These are phyloP conservation scores for Pseudopleuronectes americanus DNA, from an alignment of 2,797 vertebrate species.

Conservation along the genomic window DNA sequence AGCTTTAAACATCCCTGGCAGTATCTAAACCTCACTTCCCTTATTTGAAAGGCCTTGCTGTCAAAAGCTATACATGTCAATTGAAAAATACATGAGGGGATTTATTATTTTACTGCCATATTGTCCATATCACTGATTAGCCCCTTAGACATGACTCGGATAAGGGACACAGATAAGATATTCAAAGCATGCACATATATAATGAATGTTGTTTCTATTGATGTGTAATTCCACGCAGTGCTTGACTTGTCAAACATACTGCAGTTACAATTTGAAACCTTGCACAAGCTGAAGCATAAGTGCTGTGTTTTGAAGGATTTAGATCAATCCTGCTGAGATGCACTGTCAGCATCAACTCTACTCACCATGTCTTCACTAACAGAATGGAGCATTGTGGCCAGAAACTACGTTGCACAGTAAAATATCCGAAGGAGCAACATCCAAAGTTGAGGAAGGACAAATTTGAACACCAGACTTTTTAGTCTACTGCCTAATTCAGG, in stretches of 20 bases:
- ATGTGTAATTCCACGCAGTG: too few species aligned
- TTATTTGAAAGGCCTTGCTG: background rate
- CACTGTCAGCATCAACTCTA: background rate
- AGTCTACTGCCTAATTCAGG: background rate
- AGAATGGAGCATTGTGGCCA: background rate
- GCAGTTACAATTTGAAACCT: conserved; percentile 10
- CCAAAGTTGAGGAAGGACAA: too few species aligned
- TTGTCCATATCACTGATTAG: too few species aligned
- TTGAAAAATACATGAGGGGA: too few species aligned
- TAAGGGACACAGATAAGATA: background rate
- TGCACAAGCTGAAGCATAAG: background rate
- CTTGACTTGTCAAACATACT: conserved; percentile 10
- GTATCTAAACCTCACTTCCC: too few species aligned
- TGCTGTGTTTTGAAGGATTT: background rate
- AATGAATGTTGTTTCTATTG: too few species aligned
- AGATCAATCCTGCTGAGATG: background rate
- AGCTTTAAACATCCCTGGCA: too few species aligned
- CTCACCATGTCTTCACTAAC: background rate
- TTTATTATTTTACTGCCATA: too few species aligned
- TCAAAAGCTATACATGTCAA: too few species aligned
- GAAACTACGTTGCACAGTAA: background rate
- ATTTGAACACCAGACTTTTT: background rate
- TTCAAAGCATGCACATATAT: too few species aligned
- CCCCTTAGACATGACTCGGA: too few species aligned
- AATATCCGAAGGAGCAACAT: background rate